Evolutionary conservation across 2,797 vertebrate genomes (phyloP).

Genomic region (Syngnathus acus): DNA sequence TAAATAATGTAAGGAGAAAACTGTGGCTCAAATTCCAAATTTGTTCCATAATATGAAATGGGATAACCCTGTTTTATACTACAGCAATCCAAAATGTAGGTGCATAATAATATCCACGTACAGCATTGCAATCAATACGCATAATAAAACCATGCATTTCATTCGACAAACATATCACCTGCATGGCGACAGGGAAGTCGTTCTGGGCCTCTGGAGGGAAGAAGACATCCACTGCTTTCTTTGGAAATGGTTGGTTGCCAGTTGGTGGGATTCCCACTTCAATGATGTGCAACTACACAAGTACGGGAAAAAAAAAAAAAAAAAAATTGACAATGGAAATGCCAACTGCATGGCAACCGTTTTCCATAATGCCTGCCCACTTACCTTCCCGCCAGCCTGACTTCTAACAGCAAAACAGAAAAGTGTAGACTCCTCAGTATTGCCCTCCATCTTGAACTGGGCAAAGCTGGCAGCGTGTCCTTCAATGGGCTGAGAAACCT

Average conservation of each 20-base stretch:
- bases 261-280: conserved; percentile 95
- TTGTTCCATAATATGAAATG: background rate
- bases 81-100: background rate
- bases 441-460: conserved; percentile 99
- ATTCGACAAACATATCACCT: conserved; percentile 65
- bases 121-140: background rate
- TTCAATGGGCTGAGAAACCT: conserved; percentile 97
- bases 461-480: conserved; percentile 95
- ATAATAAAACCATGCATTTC: too few relatives aligned
- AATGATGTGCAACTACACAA: conserved; percentile 89
- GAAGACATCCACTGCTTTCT: conserved; percentile 98
- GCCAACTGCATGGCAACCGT: background rate
- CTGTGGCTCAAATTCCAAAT: background rate
- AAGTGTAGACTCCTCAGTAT: conserved; percentile 91
- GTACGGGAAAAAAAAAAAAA: conserved; percentile 6
- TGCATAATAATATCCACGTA: background rate
- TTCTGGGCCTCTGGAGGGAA: conserved; percentile 98
- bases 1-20: background rate
- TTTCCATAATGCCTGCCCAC: conserved; percentile 4
- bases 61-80: background rate
- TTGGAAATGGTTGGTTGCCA: conserved; percentile 95
- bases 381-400: conserved; percentile 97
- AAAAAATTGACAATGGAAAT: background rate
- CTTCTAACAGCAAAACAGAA: conserved; percentile 98
- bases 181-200: conserved; percentile 98